Base-by-base conservation (phyloP, 1,140 invertebrate genomes). In the Notospermus geniculatus region DNA sequence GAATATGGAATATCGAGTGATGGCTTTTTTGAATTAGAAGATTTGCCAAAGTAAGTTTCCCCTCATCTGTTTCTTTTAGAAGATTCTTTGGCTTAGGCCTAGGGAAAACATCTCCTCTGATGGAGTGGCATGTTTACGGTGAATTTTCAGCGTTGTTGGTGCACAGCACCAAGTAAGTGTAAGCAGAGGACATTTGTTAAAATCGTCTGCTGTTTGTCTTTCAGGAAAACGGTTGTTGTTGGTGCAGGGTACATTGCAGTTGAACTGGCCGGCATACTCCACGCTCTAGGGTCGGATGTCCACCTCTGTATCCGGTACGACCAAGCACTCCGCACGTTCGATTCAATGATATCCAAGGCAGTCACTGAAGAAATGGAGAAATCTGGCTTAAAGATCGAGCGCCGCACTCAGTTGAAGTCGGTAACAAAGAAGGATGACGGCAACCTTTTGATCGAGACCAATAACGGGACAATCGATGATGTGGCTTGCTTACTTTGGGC, bases 221-320 rank as follows among this genome's bases (percentile, higher is more conserved):
- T 60, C 69, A 85, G 83, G 66, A 84, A 83, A 46, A 73, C 75
- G 11, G 82, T 84, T 15, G 80, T 86, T 11, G 83, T 86, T 54
- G 85, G 85, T 23, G 85, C 83, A 22, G 85, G 86, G 0, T 86
- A 86, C 67, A 87, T 86, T 70, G 86, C 83, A 23, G 83, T 86
- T 7, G 85, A 86, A 69, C 62, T 86, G 22, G 83, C 85, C 27
- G 84, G 83, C 22, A 83, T 86, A 36, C 75, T 87, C 45, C 78
- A 80, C 22, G 70, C 82, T 23, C 70, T 86, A 0, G 85, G 85
- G 19, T 75, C 82, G 7, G 79, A 85, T 32, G 85, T 84, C 11
- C 75, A 80, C 52, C 64, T 86, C n/a, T 68, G 85, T 22, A 86
- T 86, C 57, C 73, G 85, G 52, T 76, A 75, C 58, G 81, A 86